Conservation (phyloP, 2,797 vertebrate genomes). For the Hydrocynus forskahlii region DNA sequence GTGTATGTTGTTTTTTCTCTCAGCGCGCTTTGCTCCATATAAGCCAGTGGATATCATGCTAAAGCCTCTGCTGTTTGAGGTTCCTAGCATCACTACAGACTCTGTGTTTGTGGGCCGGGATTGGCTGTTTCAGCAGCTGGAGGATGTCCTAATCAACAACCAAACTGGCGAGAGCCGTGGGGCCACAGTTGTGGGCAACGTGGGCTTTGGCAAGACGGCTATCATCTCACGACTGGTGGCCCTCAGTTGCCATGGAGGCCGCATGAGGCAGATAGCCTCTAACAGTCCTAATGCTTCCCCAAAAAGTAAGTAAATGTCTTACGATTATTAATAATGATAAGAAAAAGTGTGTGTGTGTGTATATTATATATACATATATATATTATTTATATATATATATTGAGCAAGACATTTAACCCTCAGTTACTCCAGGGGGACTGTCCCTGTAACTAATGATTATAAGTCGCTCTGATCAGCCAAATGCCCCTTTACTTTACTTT, state of each 20-base stretch:
- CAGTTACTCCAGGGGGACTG: too few relatives aligned
- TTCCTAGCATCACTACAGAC: slow-evolving; percentile 98
- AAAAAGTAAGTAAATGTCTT: slow-evolving; percentile 78
- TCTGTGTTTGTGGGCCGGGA: slow-evolving; percentile 96
- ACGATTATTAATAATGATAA: too few relatives aligned
- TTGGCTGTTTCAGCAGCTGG: slow-evolving; percentile 93
- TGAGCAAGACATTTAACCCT: too few relatives aligned
- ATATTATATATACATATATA: too few relatives aligned
- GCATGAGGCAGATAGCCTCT: slow-evolving; percentile 98
- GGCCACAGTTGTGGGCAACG: slow-evolving; percentile 87
- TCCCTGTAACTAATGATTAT: too few relatives aligned
- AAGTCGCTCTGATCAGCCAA: too few relatives aligned
- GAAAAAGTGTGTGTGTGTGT: too few relatives aligned
- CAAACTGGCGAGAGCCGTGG: slow-evolving; percentile 82
- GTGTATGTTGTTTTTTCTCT: neutral
- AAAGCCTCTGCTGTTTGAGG: slow-evolving; percentile 96
- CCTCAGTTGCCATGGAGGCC: slow-evolving; percentile 94
- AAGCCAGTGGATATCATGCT: slow-evolving; percentile 97
- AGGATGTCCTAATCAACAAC: slow-evolving; percentile 81
- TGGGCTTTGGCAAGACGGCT: slow-evolving; percentile 97
- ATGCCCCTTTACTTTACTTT: too few relatives aligned
- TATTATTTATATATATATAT: too few relatives aligned
- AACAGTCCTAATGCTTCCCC: slow-evolving; percentile 88
- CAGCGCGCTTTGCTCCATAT: slow-evolving; percentile 92
- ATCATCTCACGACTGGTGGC: slow-evolving; percentile 94